Evolutionary conservation across 1,140 invertebrate genomes (phyloP).

Genomic region (Zaprionus capensis): DNA sequence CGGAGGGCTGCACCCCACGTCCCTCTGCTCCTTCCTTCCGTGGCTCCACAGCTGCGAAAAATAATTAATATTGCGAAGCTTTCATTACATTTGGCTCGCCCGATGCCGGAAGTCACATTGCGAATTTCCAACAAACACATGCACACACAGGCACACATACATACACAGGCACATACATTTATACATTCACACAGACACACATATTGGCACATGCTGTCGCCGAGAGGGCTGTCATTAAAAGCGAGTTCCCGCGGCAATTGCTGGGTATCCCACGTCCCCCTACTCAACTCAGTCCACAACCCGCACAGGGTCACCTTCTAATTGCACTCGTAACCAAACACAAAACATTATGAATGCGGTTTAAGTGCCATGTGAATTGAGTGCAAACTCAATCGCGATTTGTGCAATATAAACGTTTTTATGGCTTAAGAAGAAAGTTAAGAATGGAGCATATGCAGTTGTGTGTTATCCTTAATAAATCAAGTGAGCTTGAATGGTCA

Average conservation of each 20-base stretch:
- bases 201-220: constrained; percentile 7
- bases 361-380: constrained; percentile 26
- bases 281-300: not conserved
- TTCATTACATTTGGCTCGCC: constrained; percentile 29
- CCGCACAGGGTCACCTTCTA: constrained; percentile 10
- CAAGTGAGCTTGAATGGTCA: too few relatives aligned
- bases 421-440: not conserved
- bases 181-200: not conserved
- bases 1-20: not conserved
- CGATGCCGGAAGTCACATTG: constrained; percentile 34
- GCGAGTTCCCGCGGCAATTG: constrained; percentile 15
- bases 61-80: constrained; percentile 43
- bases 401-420: not conserved
- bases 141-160: not conserved
- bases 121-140: constrained; percentile 21
- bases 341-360: constrained; percentile 9
- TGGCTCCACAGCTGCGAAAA: constrained; percentile 14
- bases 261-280: not conserved
- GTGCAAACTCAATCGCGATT: constrained; percentile 13
- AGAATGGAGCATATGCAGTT: not conserved
- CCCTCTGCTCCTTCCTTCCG: not conserved
- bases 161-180: not conserved
- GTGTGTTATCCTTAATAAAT: not conserved
- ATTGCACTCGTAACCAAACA: constrained; percentile 32
- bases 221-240: constrained; percentile 41